Conservation (phyloP, 1,140 invertebrate species). For the Euwallacea fornicatus region DNA sequence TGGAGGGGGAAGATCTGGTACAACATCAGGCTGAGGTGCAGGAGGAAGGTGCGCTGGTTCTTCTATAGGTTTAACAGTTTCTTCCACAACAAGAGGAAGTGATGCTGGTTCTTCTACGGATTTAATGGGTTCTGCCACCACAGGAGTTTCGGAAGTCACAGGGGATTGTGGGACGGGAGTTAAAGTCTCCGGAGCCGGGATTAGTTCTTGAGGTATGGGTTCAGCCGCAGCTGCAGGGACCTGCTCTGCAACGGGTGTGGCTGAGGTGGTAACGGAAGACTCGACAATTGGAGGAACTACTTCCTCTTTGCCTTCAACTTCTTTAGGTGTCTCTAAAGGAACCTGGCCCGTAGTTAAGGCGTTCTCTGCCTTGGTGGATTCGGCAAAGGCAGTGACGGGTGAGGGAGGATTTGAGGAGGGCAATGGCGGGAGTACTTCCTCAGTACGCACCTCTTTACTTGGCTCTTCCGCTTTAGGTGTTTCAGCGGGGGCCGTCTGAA, state of each 20-base stretch:
- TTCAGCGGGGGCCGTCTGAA: conserved; percentile 25
- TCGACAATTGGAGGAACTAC: neutral
- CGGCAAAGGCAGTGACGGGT: conserved; percentile 52
- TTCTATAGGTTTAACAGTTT: neutral
- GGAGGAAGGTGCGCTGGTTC: neutral
- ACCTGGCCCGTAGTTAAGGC: conserved; percentile 32
- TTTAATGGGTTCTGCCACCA: conserved; percentile 18
- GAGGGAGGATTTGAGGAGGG: conserved; percentile 53
- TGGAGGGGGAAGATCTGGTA: neutral
- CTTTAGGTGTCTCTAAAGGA: conserved; percentile 8
- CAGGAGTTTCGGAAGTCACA: neutral
- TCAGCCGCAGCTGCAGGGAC: neutral
- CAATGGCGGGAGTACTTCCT: conserved; percentile 53
- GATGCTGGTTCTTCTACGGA: conserved; percentile 12
- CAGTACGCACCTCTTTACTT: conserved; percentile 54
- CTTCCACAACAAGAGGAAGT: neutral
- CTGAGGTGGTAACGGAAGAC: neutral
- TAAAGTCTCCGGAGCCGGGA: conserved; percentile 13
- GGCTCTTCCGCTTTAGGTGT: conserved; percentile 32
- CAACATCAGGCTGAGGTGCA: conserved; percentile 1
- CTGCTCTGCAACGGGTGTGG: conserved; percentile 29
- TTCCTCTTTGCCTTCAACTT: neutral
- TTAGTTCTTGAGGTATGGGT: conserved; percentile 9
- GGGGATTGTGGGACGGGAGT: conserved; percentile 19
- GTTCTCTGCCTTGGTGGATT: conserved; percentile 51